phyloP scores from a whole-genome alignment of 2,113 vertebrate genomes.

The Xenotilapia longispinis region DNA sequence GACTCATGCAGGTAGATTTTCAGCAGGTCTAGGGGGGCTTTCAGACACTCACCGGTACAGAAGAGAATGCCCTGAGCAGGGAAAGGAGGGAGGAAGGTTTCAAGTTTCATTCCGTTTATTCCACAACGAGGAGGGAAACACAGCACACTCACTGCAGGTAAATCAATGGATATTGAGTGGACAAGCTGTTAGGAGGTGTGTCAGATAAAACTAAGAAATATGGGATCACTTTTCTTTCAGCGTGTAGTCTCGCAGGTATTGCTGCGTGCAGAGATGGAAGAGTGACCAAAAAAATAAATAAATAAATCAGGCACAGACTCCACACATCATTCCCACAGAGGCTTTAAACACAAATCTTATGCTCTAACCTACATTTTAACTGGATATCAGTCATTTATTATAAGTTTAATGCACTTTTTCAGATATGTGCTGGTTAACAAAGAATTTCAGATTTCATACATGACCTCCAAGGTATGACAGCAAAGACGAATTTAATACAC shows the following conservation, averaged over 20 bases:
- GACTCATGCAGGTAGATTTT: constrained; percentile 89
- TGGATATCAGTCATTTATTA: neutral
- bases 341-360: neutral
- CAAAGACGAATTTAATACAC: neutral
- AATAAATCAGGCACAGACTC: neutral
- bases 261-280: neutral
- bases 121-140: neutral
- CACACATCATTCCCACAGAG: neutral
- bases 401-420: neutral
- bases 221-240: neutral
- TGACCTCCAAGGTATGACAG: neutral
- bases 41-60: constrained; percentile 78
- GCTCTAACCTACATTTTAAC: neutral
- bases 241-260: neutral
- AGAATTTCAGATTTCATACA: neutral
- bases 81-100: neutral
- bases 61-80: constrained; percentile 82
- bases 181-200: constrained; percentile 14
- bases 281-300: neutral
- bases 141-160: neutral
- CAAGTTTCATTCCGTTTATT: constrained; percentile 12
- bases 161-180: constrained; percentile 27
- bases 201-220: constrained; percentile 10
- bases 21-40: constrained; percentile 75
- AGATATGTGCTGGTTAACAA: neutral